phyloP scores from a whole-genome alignment of 2,797 vertebrate genomes.

The Alosa sapidissima region DNA sequence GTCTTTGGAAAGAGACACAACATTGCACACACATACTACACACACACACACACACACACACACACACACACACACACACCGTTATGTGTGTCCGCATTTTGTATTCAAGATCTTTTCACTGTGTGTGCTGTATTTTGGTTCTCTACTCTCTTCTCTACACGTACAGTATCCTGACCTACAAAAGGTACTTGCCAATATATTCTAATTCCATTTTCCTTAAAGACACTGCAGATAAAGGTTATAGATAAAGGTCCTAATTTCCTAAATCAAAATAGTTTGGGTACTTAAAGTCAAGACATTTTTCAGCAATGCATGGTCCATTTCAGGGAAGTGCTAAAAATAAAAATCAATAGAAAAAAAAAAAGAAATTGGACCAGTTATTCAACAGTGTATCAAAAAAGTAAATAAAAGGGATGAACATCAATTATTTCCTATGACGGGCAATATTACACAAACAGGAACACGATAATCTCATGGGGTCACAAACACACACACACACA shows the following conservation, averaged over 20 bases:
- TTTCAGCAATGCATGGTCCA: slow-evolving; percentile 17
- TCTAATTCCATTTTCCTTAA: not conserved
- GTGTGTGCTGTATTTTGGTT: not conserved
- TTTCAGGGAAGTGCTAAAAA: slow-evolving; percentile 2
- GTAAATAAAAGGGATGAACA: not conserved
- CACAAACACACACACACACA: not conserved
- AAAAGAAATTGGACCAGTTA: slow-evolving; percentile 12
- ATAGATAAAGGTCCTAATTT: slow-evolving; percentile 1
- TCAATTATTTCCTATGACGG: not conserved
- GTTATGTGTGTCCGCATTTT: not conserved
- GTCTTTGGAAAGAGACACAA: slow-evolving; percentile 13
- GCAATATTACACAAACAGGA: slow-evolving; percentile 15
- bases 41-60: not conserved
- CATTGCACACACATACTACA: not conserved
- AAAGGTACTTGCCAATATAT: not conserved
- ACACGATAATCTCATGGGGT: not conserved
- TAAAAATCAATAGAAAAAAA: not conserved
- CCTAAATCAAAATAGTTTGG: slow-evolving; percentile 5
- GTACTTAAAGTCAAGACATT: not conserved
- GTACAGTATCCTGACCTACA: not conserved
- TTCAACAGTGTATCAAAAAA: slow-evolving; percentile 10
- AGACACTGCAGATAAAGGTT: not conserved
- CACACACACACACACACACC: not conserved
- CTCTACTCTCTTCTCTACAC: not conserved
- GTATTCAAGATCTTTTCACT: not conserved